A percentile compares a stretch with the other conserved stretches of the same genome.
Evolutionary conservation across 2,888 invertebrate genomes (phyloP).

Genomic region (Platerodrilus igneus): DNA sequence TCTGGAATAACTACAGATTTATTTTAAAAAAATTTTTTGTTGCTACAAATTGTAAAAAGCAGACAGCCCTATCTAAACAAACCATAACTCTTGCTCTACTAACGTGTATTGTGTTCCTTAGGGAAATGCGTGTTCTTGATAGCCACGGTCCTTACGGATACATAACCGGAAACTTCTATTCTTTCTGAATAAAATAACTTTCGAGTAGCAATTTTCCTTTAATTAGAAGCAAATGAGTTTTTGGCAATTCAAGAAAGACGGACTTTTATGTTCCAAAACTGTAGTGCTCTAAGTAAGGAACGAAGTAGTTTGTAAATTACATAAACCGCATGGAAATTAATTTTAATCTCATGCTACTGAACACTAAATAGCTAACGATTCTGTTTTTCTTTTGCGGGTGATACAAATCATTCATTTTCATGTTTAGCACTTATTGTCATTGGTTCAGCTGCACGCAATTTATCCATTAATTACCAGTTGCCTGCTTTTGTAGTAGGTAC

Average conservation of each 20-base stretch:
- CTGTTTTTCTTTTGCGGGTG: conserved; percentile 29
- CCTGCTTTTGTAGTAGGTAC: no score
- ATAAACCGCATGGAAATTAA: conserved; percentile 11
- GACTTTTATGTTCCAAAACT: no score
- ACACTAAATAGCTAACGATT: conserved; percentile 10
- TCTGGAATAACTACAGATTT: conserved; percentile 17
- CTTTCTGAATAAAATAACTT: conserved; percentile 18
- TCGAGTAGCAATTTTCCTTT: no score
- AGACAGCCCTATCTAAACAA: conserved; percentile 40
- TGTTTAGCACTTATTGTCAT: conserved; percentile 34
- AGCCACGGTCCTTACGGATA: conserved; percentile 18
- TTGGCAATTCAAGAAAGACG: no score
- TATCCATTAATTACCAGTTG: conserved; percentile 28
- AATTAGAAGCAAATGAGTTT: no score
- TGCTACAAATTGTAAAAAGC: conserved; percentile 39
- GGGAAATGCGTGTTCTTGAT: conserved; percentile 31
- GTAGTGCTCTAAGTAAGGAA: no score
- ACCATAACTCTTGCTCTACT: conserved; percentile 35
- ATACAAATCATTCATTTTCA: conserved; percentile 28
- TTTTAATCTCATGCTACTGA: conserved; percentile 13
- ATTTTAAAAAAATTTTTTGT: conserved; percentile 32
- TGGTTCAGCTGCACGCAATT: conserved; percentile 31
- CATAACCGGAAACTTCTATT: conserved; percentile 17
- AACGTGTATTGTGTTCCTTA: conserved; percentile 29
- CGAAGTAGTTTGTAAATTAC: no score